phyloP scores from a whole-genome alignment of 2,888 invertebrate genomes.

The Litoditis marina region DNA sequence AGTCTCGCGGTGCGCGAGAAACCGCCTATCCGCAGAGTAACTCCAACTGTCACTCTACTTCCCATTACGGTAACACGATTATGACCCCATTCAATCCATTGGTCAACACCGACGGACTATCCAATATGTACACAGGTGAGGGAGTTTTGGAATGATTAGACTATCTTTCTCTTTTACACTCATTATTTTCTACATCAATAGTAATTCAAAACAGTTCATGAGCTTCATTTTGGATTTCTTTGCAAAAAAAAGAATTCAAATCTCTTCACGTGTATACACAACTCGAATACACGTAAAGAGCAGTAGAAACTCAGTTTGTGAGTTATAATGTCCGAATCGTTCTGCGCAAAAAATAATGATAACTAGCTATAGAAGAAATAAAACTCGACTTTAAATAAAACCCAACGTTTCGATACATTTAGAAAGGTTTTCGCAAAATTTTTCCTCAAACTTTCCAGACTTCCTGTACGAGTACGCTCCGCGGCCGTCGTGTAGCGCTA shows the following conservation, averaged over 20 bases:
- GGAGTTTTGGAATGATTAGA: not conserved
- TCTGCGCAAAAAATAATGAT: no score
- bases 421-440: no score
- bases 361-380: no score
- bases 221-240: not conserved
- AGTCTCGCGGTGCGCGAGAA: constrained; percentile 27
- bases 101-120: constrained; percentile 51
- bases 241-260: no score
- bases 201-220: constrained; percentile 32
- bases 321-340: no score
- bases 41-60: constrained; percentile 37
- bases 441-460: no score
- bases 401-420: no score
- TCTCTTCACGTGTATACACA: not conserved
- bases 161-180: constrained; percentile 25
- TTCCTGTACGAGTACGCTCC: no score
- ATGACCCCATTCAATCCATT: constrained; percentile 39
- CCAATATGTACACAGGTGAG: constrained; percentile 53
- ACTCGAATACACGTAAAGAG: not conserved
- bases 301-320: no score
- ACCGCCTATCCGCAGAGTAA: constrained; percentile 43
- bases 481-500: no score
- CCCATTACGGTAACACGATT: constrained; percentile 41
- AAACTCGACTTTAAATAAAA: no score
- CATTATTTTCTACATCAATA: constrained; percentile 44